A percentile compares a stretch with the other conserved stretches of the same genome.
phyloP scores from a whole-genome alignment of 1,140 invertebrate genomes.

The Neocloeon triangulifer region DNA sequence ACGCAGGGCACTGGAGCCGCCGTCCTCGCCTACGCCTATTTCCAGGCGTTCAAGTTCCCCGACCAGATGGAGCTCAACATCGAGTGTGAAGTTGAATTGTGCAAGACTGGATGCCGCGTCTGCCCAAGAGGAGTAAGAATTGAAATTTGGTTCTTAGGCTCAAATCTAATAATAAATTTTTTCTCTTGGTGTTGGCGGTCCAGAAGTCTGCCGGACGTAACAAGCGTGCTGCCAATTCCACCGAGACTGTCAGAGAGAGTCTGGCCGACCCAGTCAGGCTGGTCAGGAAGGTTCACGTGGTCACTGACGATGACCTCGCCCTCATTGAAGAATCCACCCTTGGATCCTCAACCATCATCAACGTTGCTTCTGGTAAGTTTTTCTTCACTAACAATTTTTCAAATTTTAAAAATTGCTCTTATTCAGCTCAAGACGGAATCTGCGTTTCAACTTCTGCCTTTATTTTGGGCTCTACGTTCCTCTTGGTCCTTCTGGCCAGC shows the following conservation, averaged over 20 bases:
- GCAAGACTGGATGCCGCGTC: conserved; percentile 53
- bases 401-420: not conserved
- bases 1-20: conserved; percentile 33
- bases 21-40: conserved; percentile 54
- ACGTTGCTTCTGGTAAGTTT: conserved; percentile 11
- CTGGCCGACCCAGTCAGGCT: conserved; percentile 29
- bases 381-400: too few species aligned
- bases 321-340: conserved; percentile 11
- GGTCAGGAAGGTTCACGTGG: conserved; percentile 31
- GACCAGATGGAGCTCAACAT: conserved; percentile 67
- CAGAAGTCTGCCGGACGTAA: too few species aligned
- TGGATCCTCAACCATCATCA: conserved; percentile 9
- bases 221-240: too few species aligned
- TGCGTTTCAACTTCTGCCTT: conserved; percentile 22
- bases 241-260: conserved; percentile 16
- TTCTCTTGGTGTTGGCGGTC: not conserved
- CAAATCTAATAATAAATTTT: not conserved
- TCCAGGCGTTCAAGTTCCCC: conserved; percentile 71
- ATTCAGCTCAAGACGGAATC: conserved; percentile 12
- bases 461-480: conserved; percentile 14
- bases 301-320: conserved; percentile 32
- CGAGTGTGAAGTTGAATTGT: conserved; percentile 65
- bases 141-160: conserved; percentile 3
- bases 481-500: conserved; percentile 18
- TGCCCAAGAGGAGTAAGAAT: conserved; percentile 31